Base-by-base conservation (phyloP, 2,888 invertebrate genomes). In the Epinotia nisella region DNA sequence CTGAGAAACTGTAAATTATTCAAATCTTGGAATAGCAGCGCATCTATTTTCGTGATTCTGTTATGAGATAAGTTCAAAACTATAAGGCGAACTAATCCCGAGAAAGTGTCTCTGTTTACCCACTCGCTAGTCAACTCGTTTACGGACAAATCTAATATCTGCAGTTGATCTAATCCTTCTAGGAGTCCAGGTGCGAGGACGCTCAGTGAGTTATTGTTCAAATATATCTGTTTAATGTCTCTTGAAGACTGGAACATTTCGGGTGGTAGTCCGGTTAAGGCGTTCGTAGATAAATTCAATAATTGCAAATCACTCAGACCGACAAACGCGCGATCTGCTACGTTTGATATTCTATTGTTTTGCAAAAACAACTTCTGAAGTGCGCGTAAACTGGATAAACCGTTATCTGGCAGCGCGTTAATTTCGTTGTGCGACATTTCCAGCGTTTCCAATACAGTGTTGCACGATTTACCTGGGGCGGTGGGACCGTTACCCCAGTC, bases 261-360 rank as follows among this genome's bases (percentile, higher is more conserved):
- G 49, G 97, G 96, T 9, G 97, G 97, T 78, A 98, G 90, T 10
- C 96, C 96, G 51, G 95, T 95, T 79, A 98, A 90, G 76, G 95
- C 95, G 87, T 98, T 98, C 80, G 96, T 96, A 41, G 97, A 96
- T 81, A 98, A 89, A 90, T 98, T 97, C 51, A 98, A 91, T 66
- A 95, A 94, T 84, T 95, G 95, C 77, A 98, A 89, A 75, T 95
- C 94, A 78, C 92, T 94, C 76, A 97, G 90, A 45, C 96, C 96
- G 58, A 95, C 95, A 78, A 97, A 95, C 53, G 97, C 96, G 62
- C 96, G 94, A 85, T 97, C 97, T 7, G 95, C 96, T 17, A 97
- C 94, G 58, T 95, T 95, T 49, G 95, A 95, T 82, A 98, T 95
- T 79, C 95, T 95, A 87, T 98, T 98, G 85, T 97, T 95, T 88